Evolutionary conservation across 2,113 vertebrate species (phyloP), one percentile per base, ranked within the genome.

Genomic region (Poecilia latipinna): DNA sequence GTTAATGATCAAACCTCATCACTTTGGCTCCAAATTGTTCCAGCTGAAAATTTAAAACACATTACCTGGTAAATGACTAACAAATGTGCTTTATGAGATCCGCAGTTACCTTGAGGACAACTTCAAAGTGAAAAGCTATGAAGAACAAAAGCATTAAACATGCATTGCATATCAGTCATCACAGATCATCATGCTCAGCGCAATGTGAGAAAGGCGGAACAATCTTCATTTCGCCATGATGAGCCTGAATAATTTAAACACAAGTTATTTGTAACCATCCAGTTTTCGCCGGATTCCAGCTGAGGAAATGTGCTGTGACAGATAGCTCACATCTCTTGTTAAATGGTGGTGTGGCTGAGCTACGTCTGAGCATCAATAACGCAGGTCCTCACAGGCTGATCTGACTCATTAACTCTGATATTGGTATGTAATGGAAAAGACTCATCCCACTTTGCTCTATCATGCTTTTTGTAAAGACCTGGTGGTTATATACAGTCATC

Each of bases 191-290:
- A 74, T 77, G 72, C 63, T 83, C 72, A 69, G 61, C 83, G 75
- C 63, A 65, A 62, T 62, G 60, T 64, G 77, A 60, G 67, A 64
- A 66, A 80, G 77, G 78, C 71, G 42, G 76, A 82, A 72, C 81
- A 69, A 82, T 89, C 82, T 80, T 82, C 76, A 86, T 89, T 85
- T 80, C 76, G 29, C 65, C 24, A 22, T 57, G 77, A 92, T 84
- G 85, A 76, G 79, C 61, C 77, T 89, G 63, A 92, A 93, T 93
- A 86, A 92, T 90, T 88, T 78, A 92, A 84, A 73, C 69, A 51
- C 79, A 62, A 65, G 70, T 83, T 72, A 89, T 93, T 89, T 87
- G 77, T 91, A 83, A 90, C 84, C 92, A 81, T 92, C 80, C 77
- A 67, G 65, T 77, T 63, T 71, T 42, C 6, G 44, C 65, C 80